Base-by-base conservation (phyloP, 2,888 invertebrate genomes). In the Pherbina coryleti region DNA sequence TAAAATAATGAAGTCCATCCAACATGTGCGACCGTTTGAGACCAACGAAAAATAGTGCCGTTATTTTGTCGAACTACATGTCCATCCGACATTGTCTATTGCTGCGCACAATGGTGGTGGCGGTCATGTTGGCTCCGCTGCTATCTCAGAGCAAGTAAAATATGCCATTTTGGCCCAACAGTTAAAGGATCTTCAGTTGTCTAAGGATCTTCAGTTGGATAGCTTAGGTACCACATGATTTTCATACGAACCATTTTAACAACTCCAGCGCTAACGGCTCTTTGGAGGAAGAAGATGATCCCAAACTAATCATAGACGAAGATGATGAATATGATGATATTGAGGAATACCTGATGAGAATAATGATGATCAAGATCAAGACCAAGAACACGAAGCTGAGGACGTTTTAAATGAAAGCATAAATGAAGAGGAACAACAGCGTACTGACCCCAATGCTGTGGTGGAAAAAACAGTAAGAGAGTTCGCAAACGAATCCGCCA, bases 141-240 rank as follows among this genome's bases (percentile, higher is more conserved):
- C 82, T 14, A 92, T 93, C 28, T 93, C 92, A 0, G 93, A 93
- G 81, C 93, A 93, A 83, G 92, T 95, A 0, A 95, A 95, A 84
- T 94, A 93, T 82, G 95, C 96, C 0, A 93, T 96, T 67, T 85
- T 95, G 81, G 94, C 95, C 19, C 95, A 95, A 82, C 95, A 96
- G 83, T 90, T 96, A 3, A 94, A 95, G 85, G 90, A 92, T 11
- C 92, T 92, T 79, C 82, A 84, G 3, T 76, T 86, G 60, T 85
- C 74, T 80, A 81, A 1, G 67, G 79, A 53, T 79, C 77, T 11
- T 77, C 76, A 19, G 76, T 72, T 14, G 74, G 79, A 78, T 79
- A 55, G 79, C 77, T 5, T 28, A 74, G 3, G 75, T 76, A 14
- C 73, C 74, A 5, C 74, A 74, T 17, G 78, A 77, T 22, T 74